Evolutionary conservation across 1,140 invertebrate genomes (phyloP).

Genomic region (Gryllus bimaculatus): DNA sequence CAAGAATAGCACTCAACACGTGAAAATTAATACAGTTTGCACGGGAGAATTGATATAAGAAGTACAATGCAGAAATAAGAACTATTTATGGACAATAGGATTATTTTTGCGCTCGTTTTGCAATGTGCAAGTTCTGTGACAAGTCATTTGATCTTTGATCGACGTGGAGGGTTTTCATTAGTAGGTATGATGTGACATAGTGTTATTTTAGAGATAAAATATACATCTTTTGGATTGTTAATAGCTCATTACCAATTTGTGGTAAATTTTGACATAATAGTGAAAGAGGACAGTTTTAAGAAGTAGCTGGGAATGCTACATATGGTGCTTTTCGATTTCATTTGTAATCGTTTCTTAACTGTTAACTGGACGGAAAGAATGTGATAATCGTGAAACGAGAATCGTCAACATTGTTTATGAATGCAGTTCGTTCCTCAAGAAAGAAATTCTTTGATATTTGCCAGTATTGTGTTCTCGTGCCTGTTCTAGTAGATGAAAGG

Average conservation of each 20-base stretch:
- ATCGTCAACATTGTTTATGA: not conserved
- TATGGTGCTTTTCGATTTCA: not conserved
- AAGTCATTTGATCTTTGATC: not conserved
- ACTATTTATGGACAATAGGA: too few species aligned
- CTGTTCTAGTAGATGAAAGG: conserved; percentile 13
- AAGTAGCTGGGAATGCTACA: too few species aligned
- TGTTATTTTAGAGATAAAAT: not conserved
- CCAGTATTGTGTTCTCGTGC: not conserved
- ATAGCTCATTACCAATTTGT: not conserved
- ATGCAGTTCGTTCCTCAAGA: not conserved
- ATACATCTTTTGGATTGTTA: not conserved
- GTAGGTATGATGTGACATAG: not conserved
- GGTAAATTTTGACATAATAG: not conserved
- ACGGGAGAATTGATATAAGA: too few species aligned
- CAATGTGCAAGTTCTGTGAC: not conserved
- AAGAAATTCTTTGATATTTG: not conserved
- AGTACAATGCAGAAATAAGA: too few species aligned
- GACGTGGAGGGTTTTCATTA: conserved; percentile 12
- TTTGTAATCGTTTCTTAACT: not conserved
- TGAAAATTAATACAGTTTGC: too few species aligned
- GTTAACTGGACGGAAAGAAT: not conserved
- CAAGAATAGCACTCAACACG: too few species aligned
- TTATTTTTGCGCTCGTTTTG: too few species aligned
- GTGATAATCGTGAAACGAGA: not conserved
- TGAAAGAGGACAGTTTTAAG: not conserved